Base-by-base conservation (phyloP, 2,888 invertebrate genomes). In the Cephus pulcher region DNA sequence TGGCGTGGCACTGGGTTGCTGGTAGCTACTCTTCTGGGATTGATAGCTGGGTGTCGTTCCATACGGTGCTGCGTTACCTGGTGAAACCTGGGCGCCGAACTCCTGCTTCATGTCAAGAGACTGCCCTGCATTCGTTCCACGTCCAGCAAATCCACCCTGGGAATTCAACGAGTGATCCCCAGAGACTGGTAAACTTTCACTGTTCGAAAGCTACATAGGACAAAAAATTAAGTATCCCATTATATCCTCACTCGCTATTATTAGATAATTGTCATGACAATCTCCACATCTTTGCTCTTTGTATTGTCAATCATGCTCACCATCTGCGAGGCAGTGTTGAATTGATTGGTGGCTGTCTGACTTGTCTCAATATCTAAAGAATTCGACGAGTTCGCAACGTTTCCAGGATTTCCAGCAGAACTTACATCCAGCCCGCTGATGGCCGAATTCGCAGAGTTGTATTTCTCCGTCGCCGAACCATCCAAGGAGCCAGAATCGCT, bases 401-500 rank as follows among this genome's bases (percentile, higher is more conserved):
- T 75, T 35, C 87, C 87, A 76, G 83, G 82, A 77, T 86, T 89
- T 15, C 85, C 83, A 73, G 84, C 83, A 78, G 89, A 88, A 73
- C 88, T 84, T 30, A 88, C 88, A 76, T 91, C 91, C 30, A 90
- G 87, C 30, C 86, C 86, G n/a, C 89, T 78, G 69, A 89, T 88
- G 76, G 90, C 85, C 35, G 91, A 86, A 80, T 89, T 92, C 37
- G 91, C 85, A 32, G 92, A 87, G 81, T 92, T 91, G 82, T 92
- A 93, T 84, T 93, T 93, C 75, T 91, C 89, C 71, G 92, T 92
- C 70, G 89, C 87, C n/a, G 91, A 90, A 71, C 91, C 90, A 78
- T 93, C 93, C 78, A 92, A 92, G 6, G 93, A 91, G 78, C 91
- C 92, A 23, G 93, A 92, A 82, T 94, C 94, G 75, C 93, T 93